These are phyloP conservation scores for Mantis religiosa DNA, from an alignment of 2,888 invertebrate genomes.

Conservation along the genomic window DNA sequence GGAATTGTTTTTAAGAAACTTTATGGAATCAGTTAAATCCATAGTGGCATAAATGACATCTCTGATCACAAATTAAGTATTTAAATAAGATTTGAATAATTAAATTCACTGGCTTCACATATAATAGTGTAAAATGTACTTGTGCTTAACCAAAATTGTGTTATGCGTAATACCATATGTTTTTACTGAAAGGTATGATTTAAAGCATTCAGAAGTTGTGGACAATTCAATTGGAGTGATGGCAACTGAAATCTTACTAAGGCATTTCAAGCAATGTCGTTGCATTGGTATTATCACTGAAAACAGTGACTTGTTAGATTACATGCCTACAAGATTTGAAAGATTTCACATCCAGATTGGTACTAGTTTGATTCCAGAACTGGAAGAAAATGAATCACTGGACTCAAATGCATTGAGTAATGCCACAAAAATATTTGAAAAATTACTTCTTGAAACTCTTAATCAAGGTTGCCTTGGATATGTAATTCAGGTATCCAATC, in stretches of 20 bases:
- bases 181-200: background rate
- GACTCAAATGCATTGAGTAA: background rate
- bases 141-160: background rate
- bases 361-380: background rate
- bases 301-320: background rate
- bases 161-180: background rate
- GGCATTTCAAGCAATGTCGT: background rate
- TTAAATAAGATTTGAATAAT: too few relatives aligned
- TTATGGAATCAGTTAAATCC: background rate
- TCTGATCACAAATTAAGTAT: background rate
- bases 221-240: background rate
- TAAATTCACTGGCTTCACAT: too few relatives aligned
- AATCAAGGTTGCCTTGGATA: background rate
- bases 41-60: background rate
- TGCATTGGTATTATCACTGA: conserved; percentile 1
- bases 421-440: background rate
- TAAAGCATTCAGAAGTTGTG: background rate
- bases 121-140: background rate
- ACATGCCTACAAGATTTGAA: background rate
- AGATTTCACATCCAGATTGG: background rate
- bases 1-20: background rate
- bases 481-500: background rate
- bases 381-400: background rate
- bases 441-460: background rate
- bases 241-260: background rate